Base-by-base conservation (phyloP, 2,797 vertebrate species). In the Fundulus diaphanus region DNA sequence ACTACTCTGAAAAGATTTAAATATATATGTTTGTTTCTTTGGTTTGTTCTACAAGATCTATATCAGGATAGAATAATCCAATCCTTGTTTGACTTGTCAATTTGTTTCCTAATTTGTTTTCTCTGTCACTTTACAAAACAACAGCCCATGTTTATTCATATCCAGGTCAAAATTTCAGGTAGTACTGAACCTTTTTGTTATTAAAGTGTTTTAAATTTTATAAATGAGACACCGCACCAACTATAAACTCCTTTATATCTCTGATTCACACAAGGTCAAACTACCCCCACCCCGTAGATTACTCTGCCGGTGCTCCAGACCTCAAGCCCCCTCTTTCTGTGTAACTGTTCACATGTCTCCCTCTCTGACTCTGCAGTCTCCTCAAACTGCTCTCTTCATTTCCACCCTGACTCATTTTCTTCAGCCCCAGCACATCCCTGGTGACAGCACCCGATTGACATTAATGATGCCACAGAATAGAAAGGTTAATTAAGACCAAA, bases 401-500 rank as follows among this genome's bases (percentile, higher is more conserved):
- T 87, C 81, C 85, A 83, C 85, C 76, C 76, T 79, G 83, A 90
- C 83, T 84, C 29, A 8, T 70, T 87, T 80, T 83, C 76, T 80
- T 85, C 79, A 80, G 73, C 80, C 72, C 5, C 2, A 63, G 84
- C 82, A 78, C 70, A 88, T 92, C 93, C 92, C 93, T 87, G 67
- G 87, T 90, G 92, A 92, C 82, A 85, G 81, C 86, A 87, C 87
- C 90, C 68, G 73, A 90, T 82, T 93, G 93, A 92, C 93, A 92
- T 92, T 87, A 94, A 93, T 88, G 89, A 80, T 88, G 89, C 79
- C 57, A 81, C 75, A 84, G 85, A 88, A 92, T 72, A 91, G 77
- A 92, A 91, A 95, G 94, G 93, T 95, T 95, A 95, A 95, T 94
- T 92, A 94, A 92, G 90, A 94, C 87, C 90, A 94, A 92, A 83